Evolutionary conservation across 2,888 invertebrate genomes (phyloP), one percentile per base, ranked within the genome.

Genomic region (Sarcophaga rosellei): DNA sequence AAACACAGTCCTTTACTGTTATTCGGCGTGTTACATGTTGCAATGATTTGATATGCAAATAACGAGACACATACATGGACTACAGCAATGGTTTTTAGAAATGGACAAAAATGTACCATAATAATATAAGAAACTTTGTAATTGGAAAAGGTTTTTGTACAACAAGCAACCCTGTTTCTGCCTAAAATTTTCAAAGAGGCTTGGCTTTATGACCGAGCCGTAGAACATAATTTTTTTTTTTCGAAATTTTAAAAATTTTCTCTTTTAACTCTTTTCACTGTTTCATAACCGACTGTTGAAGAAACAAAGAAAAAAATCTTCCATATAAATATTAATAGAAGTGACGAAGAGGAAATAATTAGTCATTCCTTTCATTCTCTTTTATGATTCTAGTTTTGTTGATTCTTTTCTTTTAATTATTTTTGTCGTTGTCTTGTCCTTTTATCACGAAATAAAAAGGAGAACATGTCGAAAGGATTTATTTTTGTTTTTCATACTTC

Each of bases 31-130:
- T 23, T 23, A 21, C 63, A 23, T 63, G n/a, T 79, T 65, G 57
- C 11, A 35, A 47, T 61, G 65, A 79, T 66, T 79, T 80, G 17
- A 80, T 73, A 80, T 80, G 72, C 66, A 80, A 80, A 80, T 80
- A 57, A 80, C 21, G 61, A 72, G 57, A n/a, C 66, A 35, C 21
- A 44, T 68, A 68, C 20, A 17, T 10, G 59, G 17, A 35, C 65
- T 35, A 77, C 76, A 77, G 76, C 44, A 77, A 68, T 20, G 35
- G 15, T 17, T 15, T 5, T 53, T 53, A 15, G 3, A 53, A 53
- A 53, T 53, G 47, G 47, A 47, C 47, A 12, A 4, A 15, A 47
- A 47, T 15, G 12, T 5, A 17, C 12, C 0, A 15, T 4, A 17
- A 12, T n/a, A 53, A 15, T 17, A 53, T 35, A 35, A 35, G 35